Conservation (phyloP, 2,888 invertebrate genomes). For the Drosophila greeni region DNA sequence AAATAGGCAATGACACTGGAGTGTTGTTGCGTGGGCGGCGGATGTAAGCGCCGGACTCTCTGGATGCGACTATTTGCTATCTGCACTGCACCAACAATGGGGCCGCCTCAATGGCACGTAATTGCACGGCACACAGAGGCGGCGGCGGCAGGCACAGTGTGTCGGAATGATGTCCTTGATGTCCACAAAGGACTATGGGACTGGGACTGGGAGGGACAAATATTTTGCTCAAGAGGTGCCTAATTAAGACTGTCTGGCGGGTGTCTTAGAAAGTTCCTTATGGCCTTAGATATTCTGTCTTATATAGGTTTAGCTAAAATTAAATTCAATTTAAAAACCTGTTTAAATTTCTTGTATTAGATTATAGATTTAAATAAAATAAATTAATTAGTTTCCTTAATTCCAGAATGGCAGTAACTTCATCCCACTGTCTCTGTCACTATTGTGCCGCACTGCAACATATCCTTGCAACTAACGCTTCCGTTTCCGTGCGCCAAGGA, state of each 20-base stretch:
- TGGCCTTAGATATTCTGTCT: neutral
- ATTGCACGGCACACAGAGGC: slow-evolving; percentile 53
- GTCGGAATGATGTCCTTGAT: neutral
- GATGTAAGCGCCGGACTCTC: slow-evolving; percentile 23
- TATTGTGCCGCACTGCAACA: slow-evolving; percentile 63
- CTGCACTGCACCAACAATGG: slow-evolving; percentile 64
- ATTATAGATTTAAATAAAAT: no score
- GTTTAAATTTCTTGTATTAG: no score
- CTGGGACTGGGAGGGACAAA: neutral
- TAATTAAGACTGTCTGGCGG: neutral
- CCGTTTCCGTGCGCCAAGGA: slow-evolving; percentile 70
- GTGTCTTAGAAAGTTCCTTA: accelerated
- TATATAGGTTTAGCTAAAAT: neutral
- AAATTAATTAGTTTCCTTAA: no score
- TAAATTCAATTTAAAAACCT: neutral
- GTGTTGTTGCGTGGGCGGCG: slow-evolving; percentile 3
- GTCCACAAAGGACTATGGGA: neutral
- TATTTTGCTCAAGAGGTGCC: neutral
- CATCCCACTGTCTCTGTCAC: slow-evolving; percentile 22
- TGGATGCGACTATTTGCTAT: slow-evolving; percentile 52
- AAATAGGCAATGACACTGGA: slow-evolving; percentile 50
- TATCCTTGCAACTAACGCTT: slow-evolving; percentile 74
- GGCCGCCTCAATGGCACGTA: slow-evolving; percentile 66
- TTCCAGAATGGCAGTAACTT: no score
- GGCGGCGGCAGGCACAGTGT: slow-evolving; percentile 25